Conservation (phyloP, 2,113 vertebrate genomes). For the Balaeniceps rex region DNA sequence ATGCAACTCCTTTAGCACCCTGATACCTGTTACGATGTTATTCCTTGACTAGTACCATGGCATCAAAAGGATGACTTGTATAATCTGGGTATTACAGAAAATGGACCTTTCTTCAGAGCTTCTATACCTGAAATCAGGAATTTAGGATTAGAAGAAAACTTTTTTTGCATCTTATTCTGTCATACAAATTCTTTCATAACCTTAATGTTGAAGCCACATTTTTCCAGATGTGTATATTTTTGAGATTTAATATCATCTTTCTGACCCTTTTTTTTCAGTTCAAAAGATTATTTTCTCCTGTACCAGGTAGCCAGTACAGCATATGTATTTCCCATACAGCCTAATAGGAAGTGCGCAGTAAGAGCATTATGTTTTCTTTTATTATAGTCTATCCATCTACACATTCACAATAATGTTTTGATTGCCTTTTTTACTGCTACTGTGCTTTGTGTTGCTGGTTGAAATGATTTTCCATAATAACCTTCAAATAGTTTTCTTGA, state of each 20-base stretch:
- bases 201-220: background rate
- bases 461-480: slow-evolving; percentile 47
- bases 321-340: background rate
- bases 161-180: background rate
- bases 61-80: background rate
- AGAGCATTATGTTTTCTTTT: background rate
- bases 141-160: background rate
- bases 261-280: background rate
- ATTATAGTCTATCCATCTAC: background rate
- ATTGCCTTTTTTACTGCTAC: slow-evolving; percentile 26
- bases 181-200: background rate
- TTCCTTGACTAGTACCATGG: background rate
- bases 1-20: background rate
- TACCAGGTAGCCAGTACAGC: background rate
- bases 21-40: background rate
- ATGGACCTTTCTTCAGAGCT: background rate
- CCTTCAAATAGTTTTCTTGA: slow-evolving; percentile 35
- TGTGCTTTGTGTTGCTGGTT: background rate
- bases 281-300: background rate
- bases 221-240: background rate
- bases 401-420: background rate
- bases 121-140: background rate
- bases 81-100: background rate
- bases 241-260: background rate
- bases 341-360: background rate